These are phyloP conservation scores for Nemurella pictetii DNA, from an alignment of 2,888 invertebrate species.

Conservation along the genomic window DNA sequence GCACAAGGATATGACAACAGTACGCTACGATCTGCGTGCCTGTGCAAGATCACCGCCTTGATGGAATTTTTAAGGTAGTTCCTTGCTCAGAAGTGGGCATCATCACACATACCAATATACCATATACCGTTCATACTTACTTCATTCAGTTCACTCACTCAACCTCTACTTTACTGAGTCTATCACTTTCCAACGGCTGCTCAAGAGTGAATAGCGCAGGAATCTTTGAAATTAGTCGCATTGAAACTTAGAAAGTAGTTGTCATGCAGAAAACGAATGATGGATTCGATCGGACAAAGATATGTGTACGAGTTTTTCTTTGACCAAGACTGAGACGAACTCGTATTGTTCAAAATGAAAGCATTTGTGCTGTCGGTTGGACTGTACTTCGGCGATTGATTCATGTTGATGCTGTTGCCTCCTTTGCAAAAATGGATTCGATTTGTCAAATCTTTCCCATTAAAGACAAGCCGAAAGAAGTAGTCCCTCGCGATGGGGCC, in stretches of 20 bases:
- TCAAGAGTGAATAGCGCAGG: slow-evolving; percentile 56
- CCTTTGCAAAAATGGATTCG: slow-evolving; percentile 78
- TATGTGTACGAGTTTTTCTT: slow-evolving; percentile 51
- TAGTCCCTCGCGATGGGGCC: slow-evolving; percentile 64
- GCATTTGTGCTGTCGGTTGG: slow-evolving; percentile 17
- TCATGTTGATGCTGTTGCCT: slow-evolving; percentile 51
- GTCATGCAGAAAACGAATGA: slow-evolving; percentile 83
- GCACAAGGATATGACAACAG: no score
- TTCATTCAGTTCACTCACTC: neutral
- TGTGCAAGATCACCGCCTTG: no score
- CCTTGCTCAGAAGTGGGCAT: no score
- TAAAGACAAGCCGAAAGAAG: slow-evolving; percentile 81
- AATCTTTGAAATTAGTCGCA: slow-evolving; percentile 87
- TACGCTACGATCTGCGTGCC: no score
- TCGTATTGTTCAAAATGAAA: slow-evolving; percentile 21
- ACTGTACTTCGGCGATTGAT: slow-evolving; percentile 33
- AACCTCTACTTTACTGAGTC: no score
- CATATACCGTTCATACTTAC: neutral
- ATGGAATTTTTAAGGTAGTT: no score
- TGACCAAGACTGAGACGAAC: slow-evolving; percentile 22
- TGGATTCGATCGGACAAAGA: slow-evolving; percentile 83
- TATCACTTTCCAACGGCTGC: no score
- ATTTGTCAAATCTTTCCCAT: slow-evolving; percentile 84
- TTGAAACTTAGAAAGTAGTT: slow-evolving; percentile 83
- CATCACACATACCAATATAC: neutral